Percentiles rank a stretch among this genome's conserved stretches.
These are phyloP conservation scores for Leptopilina syphax DNA, from an alignment of 2,888 invertebrate genomes.

Conservation along the genomic window DNA sequence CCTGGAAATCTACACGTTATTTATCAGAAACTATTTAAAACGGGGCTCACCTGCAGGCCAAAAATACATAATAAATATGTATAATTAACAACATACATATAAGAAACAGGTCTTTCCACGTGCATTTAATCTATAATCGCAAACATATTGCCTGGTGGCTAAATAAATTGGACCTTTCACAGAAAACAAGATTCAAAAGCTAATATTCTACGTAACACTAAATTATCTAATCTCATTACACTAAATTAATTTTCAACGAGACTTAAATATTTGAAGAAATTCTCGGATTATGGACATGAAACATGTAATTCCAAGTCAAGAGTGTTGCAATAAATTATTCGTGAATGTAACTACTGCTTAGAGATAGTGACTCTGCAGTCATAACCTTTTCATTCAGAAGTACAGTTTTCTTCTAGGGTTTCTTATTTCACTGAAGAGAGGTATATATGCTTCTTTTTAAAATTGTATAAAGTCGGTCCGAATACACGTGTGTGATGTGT, in stretches of 20 bases:
- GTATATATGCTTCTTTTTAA: slow-evolving; percentile 25
- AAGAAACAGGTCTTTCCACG: background rate
- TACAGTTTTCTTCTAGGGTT: slow-evolving; percentile 7
- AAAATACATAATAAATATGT: background rate
- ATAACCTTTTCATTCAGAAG: slow-evolving; percentile 34
- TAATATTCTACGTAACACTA: slow-evolving; percentile 25
- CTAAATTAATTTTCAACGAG: slow-evolving; percentile 18
- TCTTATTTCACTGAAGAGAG: slow-evolving; percentile 22
- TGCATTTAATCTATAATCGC: too few species aligned
- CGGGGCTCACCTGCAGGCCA: slow-evolving; percentile 14
- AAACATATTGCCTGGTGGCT: background rate
- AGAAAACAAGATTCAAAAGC: background rate
- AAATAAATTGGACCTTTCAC: slow-evolving; percentile 21
- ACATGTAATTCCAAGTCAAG: slow-evolving; percentile 26
- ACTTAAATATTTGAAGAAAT: slow-evolving; percentile 11
- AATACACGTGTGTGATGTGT: background rate
- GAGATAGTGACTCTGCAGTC: slow-evolving; percentile 33
- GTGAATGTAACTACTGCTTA: background rate
- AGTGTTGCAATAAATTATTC: slow-evolving; percentile 20
- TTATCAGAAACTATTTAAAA: slow-evolving; percentile 19
- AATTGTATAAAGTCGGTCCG: slow-evolving; percentile 16
- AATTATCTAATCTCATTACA: slow-evolving; percentile 28
- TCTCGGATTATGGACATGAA: background rate
- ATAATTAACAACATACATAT: background rate
- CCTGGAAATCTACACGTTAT: background rate